Base-by-base conservation (phyloP, 37 sponge, comb jelly and placozoan species). In the Chondrosia reniformis region DNA sequence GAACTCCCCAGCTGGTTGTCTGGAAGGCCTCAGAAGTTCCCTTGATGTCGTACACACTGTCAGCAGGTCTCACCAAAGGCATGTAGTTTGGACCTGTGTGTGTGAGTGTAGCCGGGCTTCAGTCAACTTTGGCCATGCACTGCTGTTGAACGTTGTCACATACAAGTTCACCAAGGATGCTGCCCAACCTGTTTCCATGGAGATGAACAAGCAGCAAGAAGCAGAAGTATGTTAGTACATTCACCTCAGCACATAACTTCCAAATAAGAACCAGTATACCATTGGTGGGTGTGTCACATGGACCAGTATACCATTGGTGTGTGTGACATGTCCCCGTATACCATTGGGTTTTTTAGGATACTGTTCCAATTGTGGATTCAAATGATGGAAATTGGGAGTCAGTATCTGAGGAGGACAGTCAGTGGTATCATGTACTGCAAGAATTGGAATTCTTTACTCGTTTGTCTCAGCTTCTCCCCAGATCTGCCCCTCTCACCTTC, bases 381-480 rank as follows among this genome's bases (percentile, higher is more conserved):
- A 24, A 36, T 22, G 43, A 24, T 21, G 58, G 27, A 3, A 8
- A 6, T 2, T 69, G 72, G 72, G 72, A 69, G 72, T 24, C 72
- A 2, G 72, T 69, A 25, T 37, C 36, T 31, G 72, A 69, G 42
- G 72, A 40, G 22, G 72, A 69, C 10, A 44, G 42, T 6, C 44
- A 69, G 10, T 69, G 72, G 72, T 69, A 43, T 25, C 72, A 69
- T 44, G 44, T 69, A 21, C 43, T 69, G 3, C 72, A 69, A 37
- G 72, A 69, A 37, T 6, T 69, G 43, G 72, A 69, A 44, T 69
- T 69, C 72, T 40, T 69, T 44, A 69, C 72, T 5, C 72, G 72
- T 13, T 34, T 69, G 38, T 39, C 72, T 21, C 72, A 43, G 44
- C 43, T 69, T 1, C 17, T 24, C 3, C 44, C 44, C 22, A 34